Conservation (phyloP, 2,113 vertebrate genomes). For the Carassius carassius region DNA sequence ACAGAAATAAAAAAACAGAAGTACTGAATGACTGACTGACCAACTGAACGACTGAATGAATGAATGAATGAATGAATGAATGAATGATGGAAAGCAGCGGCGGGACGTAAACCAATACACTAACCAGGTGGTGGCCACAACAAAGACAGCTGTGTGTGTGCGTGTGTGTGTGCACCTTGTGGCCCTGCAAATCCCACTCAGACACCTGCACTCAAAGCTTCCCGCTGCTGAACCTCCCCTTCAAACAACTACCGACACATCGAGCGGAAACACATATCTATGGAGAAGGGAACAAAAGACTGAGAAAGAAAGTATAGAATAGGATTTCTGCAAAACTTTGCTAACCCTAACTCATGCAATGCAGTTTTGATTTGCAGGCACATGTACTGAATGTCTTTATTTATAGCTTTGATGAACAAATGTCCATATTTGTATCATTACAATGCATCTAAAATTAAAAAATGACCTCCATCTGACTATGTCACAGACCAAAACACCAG, state of each 20-base stretch:
- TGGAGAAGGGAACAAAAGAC: slow-evolving; percentile 45
- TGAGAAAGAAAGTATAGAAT: slow-evolving; percentile 25
- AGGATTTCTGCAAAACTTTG: neutral
- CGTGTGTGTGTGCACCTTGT: slow-evolving; percentile 21
- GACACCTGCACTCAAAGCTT: slow-evolving; percentile 55
- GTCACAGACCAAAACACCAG: neutral
- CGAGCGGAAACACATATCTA: slow-evolving; percentile 51
- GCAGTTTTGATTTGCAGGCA: neutral
- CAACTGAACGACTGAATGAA: neutral
- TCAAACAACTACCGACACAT: slow-evolving; percentile 46
- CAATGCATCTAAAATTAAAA: neutral
- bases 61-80: slow-evolving; percentile 5
- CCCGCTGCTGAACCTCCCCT: slow-evolving; percentile 39
- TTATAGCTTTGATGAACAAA: neutral
- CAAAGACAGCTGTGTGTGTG: slow-evolving; percentile 38
- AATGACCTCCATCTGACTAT: neutral
- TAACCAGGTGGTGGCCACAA: slow-evolving; percentile 25
- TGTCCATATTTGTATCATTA: neutral
- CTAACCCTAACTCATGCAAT: neutral
- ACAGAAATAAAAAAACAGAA: neutral
- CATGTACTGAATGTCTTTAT: neutral
- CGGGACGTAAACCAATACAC: slow-evolving; percentile 9
- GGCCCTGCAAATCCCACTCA: slow-evolving; percentile 54
- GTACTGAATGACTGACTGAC: neutral
- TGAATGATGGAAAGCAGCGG: neutral